Base-by-base conservation (phyloP, 2,888 invertebrate species). In the Parascotia fuliginaria region DNA sequence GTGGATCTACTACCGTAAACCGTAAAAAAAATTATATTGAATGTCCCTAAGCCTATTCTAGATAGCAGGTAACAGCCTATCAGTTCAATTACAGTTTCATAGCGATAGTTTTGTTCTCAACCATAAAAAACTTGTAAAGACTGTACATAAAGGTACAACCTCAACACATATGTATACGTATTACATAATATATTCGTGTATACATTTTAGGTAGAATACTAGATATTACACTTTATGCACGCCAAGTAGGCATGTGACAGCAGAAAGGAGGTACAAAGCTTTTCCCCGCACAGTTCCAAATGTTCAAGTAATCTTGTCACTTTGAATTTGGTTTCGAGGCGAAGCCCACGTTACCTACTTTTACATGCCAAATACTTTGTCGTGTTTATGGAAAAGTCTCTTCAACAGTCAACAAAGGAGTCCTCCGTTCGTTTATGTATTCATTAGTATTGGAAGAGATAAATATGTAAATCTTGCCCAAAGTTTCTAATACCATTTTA, bases 261-360 rank as follows among this genome's bases (percentile, higher is more conserved):
- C 63, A 38, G 68, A 57, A 63, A 67, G 52, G 56, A 68, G n/a
- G 65, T 59, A 53, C 60, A 73, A 71, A 75, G 70, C 66, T 65
- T 62, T 62, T 71, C 70, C 60, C 70, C 65, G 64, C 58, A 50
- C 73, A 61, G 63, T 65, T 73, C 56, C 60, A 65, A 71, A 76
- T 75, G 70, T 76, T 72, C 67, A 70, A 68, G 79, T 81, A 79
- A 83, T 81, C 75, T 78, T 82, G 84, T 86, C 86, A 81, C 79
- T 82, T 81, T 73, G 77, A 83, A 78, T 84, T 81, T 77, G 65
- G 72, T 73, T 67, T 66, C 61, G 65, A 63, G 64, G 65, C 65
- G 57, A 65, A 72, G 78, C 75, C 74, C 73, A 66, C 73, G 81
- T 79, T 80, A 78, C 78, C 69, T 76, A 74, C 73, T 75, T 79